Base-by-base conservation (phyloP, 1,140 invertebrate species). In the Halictus rubicundus region DNA sequence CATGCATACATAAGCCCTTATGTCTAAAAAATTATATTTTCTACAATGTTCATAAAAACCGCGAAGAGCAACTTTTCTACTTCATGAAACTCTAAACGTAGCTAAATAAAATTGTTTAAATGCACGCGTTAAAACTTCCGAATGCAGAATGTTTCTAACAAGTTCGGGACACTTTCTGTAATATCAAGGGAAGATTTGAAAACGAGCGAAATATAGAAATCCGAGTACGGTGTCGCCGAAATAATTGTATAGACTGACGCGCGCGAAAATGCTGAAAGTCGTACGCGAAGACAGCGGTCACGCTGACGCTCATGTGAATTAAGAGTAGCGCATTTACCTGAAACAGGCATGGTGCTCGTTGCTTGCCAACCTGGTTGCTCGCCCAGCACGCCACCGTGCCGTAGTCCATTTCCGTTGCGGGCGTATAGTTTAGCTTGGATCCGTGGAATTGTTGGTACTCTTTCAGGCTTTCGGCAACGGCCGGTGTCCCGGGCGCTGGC, bases 381-480 rank as follows among this genome's bases (percentile, higher is more conserved):
- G 96, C 97, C 94, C 96, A 97, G 90, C 97, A 98, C 37, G 96
- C 95, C 14, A 98, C 93, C 21, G 96, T 97, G 57, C 97, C 97
- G 89, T 98, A 98, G 92, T 98, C 97, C 92, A 97, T 95, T 91
- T 98, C 97, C 16, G 96, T 95, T 37, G 95, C 95, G 2, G 97
- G 97, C 2, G 97, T 97, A 90, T 97, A 98, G 90, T 97, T 97
- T 21, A 97, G 93, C 2, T 95, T 95, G n/a, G 96, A 97, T 25
- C 96, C 95, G 59, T 90, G 91, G 84, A 90, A 92, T 78, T 90
- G 89, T 79, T 91, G 89, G 76, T 92, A 92, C 83, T 92, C 90
- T 80, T 86, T 89, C 42, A 90, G 72, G 65, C 86, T 88, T 32
- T 89, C 84, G 25, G 80, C 78, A 25, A 79, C 80, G 46, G 80